Evolutionary conservation across 23 tunicate genomes (phyloP).

Genomic region (Halocynthia aurantium): DNA sequence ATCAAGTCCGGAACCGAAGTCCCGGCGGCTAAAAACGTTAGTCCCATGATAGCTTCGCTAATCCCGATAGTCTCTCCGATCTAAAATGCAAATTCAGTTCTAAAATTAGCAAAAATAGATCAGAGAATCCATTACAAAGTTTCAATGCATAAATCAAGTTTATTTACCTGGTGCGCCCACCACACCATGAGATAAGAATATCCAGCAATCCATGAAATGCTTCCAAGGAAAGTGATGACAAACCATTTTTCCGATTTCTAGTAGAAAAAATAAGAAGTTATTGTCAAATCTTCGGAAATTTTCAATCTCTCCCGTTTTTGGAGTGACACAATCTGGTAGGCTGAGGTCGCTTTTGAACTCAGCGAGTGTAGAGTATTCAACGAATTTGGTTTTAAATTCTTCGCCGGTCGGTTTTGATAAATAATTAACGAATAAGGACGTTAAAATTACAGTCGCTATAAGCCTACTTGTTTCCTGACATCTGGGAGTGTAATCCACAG

Average conservation of each 20-base stretch:
- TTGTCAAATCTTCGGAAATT: no score
- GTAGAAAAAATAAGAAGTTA: constrained; percentile 12
- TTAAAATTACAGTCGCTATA: no score
- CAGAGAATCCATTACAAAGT: no score
- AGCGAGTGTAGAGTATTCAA: no score
- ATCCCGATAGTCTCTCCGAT: constrained; percentile 66
- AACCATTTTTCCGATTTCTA: constrained; percentile 58
- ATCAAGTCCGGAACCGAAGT: constrained; percentile 89
- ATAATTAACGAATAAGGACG: no score
- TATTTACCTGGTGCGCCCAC: constrained; percentile 17
- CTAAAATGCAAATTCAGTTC: constrained; percentile 2
- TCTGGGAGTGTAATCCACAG: constrained; percentile 72
- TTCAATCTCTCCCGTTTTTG: no score
- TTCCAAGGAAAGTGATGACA: constrained; percentile 49
- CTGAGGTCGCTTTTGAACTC: no score
- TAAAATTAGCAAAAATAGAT: no score
- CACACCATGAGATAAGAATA: constrained; percentile 91
- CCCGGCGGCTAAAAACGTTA: constrained; percentile 88
- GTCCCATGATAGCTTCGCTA: constrained; percentile 65
- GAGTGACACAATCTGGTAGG: no score
- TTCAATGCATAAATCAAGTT: no score
- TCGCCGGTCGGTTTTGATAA: no score
- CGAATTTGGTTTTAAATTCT: no score
- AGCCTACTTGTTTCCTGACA: constrained; percentile 61
- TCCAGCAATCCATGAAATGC: constrained; percentile 75